A percentile compares a stretch with the other conserved stretches of the same genome.
Evolutionary conservation across 2,888 invertebrate species (phyloP).

Genomic region (Luperina nickerlii): DNA sequence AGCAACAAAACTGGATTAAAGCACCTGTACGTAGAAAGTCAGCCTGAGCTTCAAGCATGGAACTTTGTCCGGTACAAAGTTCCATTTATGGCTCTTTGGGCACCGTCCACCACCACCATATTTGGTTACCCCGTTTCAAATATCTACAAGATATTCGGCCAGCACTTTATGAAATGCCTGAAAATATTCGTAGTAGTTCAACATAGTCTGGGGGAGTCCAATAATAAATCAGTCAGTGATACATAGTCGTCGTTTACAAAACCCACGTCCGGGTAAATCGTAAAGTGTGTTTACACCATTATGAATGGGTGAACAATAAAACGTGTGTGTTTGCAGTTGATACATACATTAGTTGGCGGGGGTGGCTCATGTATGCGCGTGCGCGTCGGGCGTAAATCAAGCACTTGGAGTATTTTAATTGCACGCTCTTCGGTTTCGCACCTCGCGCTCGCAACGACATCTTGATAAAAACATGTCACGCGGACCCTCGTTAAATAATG

Average conservation of each 20-base stretch:
- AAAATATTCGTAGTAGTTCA: not conserved
- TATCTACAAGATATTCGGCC: not conserved
- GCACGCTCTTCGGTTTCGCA: constrained; percentile 76
- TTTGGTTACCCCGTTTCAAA: not conserved
- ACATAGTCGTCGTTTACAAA: constrained; percentile 34
- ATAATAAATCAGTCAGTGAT: constrained; percentile 39
- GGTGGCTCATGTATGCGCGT: constrained; percentile 40
- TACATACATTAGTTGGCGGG: constrained; percentile 38
- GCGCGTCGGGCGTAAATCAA: constrained; percentile 74
- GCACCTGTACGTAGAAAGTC: not conserved
- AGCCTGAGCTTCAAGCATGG: not conserved
- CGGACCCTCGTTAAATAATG: constrained; percentile 75
- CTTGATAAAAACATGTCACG: constrained; percentile 76
- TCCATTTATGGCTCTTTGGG: not conserved
- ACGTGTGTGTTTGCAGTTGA: constrained; percentile 62
- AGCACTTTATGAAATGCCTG: not conserved
- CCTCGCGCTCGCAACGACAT: constrained; percentile 74
- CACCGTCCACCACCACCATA: not conserved
- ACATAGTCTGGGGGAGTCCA: not conserved
- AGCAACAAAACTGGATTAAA: not conserved
- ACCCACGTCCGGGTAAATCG: constrained; percentile 54
- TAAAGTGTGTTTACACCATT: constrained; percentile 71
- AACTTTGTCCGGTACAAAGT: not conserved
- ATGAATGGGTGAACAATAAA: constrained; percentile 71
- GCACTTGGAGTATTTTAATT: constrained; percentile 76